A percentile compares a stretch with the other conserved stretches of the same genome.
phyloP scores from a whole-genome alignment of 1,140 invertebrate genomes.

The Phortica variegata region DNA sequence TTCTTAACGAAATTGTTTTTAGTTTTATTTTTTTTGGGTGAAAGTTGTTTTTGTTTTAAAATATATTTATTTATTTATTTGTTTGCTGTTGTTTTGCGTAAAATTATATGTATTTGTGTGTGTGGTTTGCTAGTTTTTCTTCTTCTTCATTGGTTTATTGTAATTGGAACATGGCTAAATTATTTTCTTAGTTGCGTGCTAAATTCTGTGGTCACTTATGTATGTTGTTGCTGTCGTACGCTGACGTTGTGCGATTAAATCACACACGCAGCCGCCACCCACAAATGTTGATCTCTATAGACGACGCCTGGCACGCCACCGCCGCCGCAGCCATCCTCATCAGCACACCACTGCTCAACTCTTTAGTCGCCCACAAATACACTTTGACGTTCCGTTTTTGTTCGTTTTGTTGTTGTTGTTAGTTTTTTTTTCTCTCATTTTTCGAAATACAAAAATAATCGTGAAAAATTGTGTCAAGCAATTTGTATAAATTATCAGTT shows the following conservation, averaged over 20 bases:
- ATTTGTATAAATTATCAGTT: conserved; percentile 51
- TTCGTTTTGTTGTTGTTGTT: too few species aligned
- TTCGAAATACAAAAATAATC: not conserved
- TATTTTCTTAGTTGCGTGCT: conserved; percentile 54
- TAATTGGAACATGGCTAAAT: conserved; percentile 52
- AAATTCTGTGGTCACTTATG: conserved; percentile 35
- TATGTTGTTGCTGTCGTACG: conserved; percentile 5
- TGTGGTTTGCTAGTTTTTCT: not conserved
- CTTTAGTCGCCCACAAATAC: not conserved
- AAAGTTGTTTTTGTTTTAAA: conserved; percentile 4
- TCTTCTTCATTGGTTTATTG: not conserved
- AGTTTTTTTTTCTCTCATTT: too few species aligned
- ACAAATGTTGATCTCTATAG: not conserved
- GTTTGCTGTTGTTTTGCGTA: conserved; percentile 14
- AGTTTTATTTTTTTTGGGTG: too few species aligned
- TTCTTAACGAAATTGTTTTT: too few species aligned
- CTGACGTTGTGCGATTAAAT: not conserved
- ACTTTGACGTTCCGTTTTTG: too few species aligned
- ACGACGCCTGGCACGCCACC: too few species aligned
- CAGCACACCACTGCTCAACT: not conserved
- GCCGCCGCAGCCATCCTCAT: not conserved
- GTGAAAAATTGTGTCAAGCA: conserved; percentile 49
- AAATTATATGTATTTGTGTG: conserved; percentile 27
- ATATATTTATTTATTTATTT: conserved; percentile 6
- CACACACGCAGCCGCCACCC: conserved; percentile 1